Conservation (phyloP, 1,140 invertebrate genomes). For the Pristionchus pacificus region DNA sequence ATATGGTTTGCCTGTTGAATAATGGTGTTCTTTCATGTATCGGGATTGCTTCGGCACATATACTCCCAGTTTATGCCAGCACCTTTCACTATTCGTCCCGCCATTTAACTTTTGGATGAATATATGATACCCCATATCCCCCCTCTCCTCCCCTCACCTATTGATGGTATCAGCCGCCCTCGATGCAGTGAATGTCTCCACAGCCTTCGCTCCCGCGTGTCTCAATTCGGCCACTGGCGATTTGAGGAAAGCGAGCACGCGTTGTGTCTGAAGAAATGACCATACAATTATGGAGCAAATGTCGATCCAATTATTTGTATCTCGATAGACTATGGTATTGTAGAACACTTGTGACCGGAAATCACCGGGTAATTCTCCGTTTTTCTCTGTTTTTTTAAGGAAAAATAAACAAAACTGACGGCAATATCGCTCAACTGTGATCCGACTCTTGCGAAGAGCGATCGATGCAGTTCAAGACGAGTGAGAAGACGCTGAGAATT, state of each 20-base stretch:
- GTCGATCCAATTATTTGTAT: too few relatives aligned
- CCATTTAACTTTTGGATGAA: too few relatives aligned
- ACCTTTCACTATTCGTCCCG: too few relatives aligned
- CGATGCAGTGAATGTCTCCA: slow-evolving; percentile 10
- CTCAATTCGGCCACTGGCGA: background rate
- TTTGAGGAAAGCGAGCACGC: background rate
- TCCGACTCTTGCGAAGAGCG: slow-evolving; percentile 21
- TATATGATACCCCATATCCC: background rate
- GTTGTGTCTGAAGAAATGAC: slow-evolving; percentile 4
- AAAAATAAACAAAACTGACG: background rate
- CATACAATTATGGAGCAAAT: slow-evolving; percentile 8
- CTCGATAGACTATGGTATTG: too few relatives aligned
- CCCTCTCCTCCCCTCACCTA: background rate
- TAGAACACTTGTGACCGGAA: too few relatives aligned
- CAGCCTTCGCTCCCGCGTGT: slow-evolving; percentile 19
- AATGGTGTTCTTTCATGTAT: too few relatives aligned
- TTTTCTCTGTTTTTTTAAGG: too few relatives aligned
- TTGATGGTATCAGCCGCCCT: background rate
- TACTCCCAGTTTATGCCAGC: too few relatives aligned
- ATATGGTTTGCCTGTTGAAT: too few relatives aligned
- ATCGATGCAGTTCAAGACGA: slow-evolving; percentile 20
- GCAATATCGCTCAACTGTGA: slow-evolving; percentile 15
- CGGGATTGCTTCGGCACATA: too few relatives aligned
- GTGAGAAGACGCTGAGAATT: slow-evolving; percentile 18
- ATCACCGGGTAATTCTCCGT: too few relatives aligned